phyloP scores from a whole-genome alignment of 1,140 invertebrate species.

The Lucilia sericata region DNA sequence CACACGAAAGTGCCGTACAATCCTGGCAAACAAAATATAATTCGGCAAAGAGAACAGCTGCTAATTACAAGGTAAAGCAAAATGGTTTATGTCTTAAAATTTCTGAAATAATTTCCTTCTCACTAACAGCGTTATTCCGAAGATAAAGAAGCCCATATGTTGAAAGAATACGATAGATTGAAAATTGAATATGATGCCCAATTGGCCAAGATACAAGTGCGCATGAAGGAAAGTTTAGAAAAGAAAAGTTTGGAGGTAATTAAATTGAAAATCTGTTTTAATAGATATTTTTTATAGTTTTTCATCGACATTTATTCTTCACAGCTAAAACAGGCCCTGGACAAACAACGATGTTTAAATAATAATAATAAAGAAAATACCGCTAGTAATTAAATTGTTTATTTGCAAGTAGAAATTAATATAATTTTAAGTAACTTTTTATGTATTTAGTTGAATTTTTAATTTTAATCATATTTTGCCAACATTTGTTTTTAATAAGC shows the following conservation, averaged over 20 bases:
- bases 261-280: not conserved
- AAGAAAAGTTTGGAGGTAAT: constrained; percentile 52
- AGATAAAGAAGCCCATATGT: constrained; percentile 64
- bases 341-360: constrained; percentile 16
- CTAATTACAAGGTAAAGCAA: constrained; percentile 72
- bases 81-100: too few relatives aligned
- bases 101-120: not conserved
- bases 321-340: constrained; percentile 20
- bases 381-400: constrained; percentile 18
- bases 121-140: constrained; percentile 55
- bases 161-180: constrained; percentile 62
- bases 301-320: not conserved
- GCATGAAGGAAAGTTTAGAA: constrained; percentile 56
- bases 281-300: not conserved
- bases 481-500: not conserved
- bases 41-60: constrained; percentile 71
- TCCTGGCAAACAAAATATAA: constrained; percentile 71
- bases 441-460: not conserved
- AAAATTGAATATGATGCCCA: constrained; percentile 62
- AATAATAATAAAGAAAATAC: constrained; percentile 38
- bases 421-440: not conserved
- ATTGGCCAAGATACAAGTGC: constrained; percentile 57
- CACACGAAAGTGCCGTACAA: constrained; percentile 60
- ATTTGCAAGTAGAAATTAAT: not conserved
- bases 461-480: not conserved